Percentiles rank a stretch among this genome's conserved stretches.
These are phyloP conservation scores for Hydrochoerus hydrochaeris DNA, from an alignment of 2,113 vertebrate species.

Conservation along the genomic window DNA sequence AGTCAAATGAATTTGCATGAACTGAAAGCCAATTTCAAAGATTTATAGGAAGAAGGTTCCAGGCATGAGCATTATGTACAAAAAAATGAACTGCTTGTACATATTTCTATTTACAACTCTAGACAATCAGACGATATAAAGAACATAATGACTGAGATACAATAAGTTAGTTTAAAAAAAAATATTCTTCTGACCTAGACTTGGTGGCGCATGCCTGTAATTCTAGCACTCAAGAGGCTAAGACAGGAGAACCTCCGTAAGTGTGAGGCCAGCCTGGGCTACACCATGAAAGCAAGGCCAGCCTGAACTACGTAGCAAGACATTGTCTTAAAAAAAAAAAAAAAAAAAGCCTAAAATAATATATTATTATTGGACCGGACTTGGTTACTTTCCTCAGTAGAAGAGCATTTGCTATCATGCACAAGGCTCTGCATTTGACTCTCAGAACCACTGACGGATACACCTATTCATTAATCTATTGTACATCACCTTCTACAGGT, in stretches of 20 bases:
- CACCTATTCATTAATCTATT: not conserved
- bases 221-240: not conserved
- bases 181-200: not conserved
- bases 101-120: not conserved
- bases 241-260: not conserved
- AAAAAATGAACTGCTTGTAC: not conserved
- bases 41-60: not conserved
- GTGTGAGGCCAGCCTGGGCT: not conserved
- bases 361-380: not conserved
- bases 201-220: not conserved
- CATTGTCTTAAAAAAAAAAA: not conserved
- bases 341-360: not conserved
- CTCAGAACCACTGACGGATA: not conserved
- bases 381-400: too few relatives aligned
- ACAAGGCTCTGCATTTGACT: not conserved
- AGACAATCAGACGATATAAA: not conserved
- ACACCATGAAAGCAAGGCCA: not conserved
- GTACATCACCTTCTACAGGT: not conserved
- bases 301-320: not conserved
- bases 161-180: not conserved
- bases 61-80: not conserved
- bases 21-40: not conserved
- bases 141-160: not conserved
- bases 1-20: not conserved
- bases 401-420: not conserved